Conservation (phyloP, 1,140 invertebrate genomes). For the Calliopsis andreniformis region DNA sequence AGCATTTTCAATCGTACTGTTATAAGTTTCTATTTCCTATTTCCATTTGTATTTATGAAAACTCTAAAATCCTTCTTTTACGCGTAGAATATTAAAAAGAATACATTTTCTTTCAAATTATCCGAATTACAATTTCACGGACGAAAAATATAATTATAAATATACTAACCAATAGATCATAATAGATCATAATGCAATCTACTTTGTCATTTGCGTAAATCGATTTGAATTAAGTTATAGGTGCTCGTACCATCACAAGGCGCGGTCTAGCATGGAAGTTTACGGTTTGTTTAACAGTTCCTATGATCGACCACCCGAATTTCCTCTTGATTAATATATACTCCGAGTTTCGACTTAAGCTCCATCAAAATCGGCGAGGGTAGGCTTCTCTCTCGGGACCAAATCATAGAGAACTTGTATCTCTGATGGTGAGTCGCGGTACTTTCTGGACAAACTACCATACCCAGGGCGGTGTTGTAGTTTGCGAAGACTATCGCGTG, state of each 20-base stretch:
- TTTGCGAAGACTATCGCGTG: conserved; percentile 45
- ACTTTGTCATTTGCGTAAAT: background rate
- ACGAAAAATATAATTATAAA: no score
- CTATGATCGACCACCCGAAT: conserved; percentile 54
- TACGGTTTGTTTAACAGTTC: conserved; percentile 49
- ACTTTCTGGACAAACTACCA: conserved; percentile 51
- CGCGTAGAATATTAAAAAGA: no score
- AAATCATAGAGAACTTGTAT: conserved; percentile 68
- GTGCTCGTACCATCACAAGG: background rate
- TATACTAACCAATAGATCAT: no score
- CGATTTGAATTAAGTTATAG: background rate
- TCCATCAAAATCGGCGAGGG: conserved; percentile 45
- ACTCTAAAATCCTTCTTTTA: no score
- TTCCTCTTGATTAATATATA: conserved; percentile 55
- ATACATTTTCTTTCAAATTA: no score
- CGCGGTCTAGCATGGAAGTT: conserved; percentile 12
- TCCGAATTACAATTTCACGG: no score
- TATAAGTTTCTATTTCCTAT: background rate
- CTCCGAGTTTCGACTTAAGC: conserved; percentile 46
- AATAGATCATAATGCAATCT: background rate
- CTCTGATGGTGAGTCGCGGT: conserved; percentile 26
- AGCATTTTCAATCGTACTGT: background rate
- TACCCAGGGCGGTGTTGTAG: conserved; percentile 46
- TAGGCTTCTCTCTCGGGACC: conserved; percentile 58
- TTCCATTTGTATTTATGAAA: no score